A percentile compares a stretch with the other conserved stretches of the same genome.
Conservation (phyloP, 2,797 vertebrate species). For the Syngnathus rostellatus region DNA sequence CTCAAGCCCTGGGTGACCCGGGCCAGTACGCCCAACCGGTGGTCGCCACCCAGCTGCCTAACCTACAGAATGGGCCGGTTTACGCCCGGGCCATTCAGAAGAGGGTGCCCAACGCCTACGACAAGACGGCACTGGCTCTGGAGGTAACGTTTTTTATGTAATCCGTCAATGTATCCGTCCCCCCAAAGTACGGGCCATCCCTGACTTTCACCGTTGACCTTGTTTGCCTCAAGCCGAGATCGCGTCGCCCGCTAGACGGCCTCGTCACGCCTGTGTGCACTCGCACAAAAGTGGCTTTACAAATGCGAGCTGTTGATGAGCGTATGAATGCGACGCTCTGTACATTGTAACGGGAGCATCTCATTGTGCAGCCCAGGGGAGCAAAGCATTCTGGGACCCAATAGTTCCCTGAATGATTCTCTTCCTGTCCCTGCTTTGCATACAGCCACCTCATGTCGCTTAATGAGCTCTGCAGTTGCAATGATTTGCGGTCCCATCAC, state of each 20-base stretch:
- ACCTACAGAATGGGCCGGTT: slow-evolving; percentile 96
- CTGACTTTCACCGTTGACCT: not conserved
- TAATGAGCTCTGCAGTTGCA: not conserved
- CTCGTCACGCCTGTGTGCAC: slow-evolving; percentile 38
- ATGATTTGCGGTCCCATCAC: not conserved
- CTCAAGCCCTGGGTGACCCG: slow-evolving; percentile 78
- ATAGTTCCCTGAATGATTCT: not conserved
- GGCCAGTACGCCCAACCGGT: slow-evolving; percentile 94
- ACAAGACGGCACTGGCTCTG: slow-evolving; percentile 98
- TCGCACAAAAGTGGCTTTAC: slow-evolving; percentile 34
- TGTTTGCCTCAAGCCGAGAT: slow-evolving; percentile 10
- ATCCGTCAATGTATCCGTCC: not conserved
- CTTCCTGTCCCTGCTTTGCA: not conserved
- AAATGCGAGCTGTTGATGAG: slow-evolving; percentile 32
- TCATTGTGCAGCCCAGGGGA: slow-evolving; percentile 12
- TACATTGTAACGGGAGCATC: slow-evolving; percentile 22
- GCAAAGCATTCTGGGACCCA: slow-evolving; percentile 6
- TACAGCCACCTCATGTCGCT: not conserved
- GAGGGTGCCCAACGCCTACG: slow-evolving; percentile 98
- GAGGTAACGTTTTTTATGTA: slow-evolving; percentile 73
- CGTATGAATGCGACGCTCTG: slow-evolving; percentile 26
- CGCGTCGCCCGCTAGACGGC: slow-evolving; percentile 28
- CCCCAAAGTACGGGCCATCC: not conserved
- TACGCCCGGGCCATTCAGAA: slow-evolving; percentile 96
- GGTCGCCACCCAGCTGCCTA: slow-evolving; percentile 84